These are phyloP conservation scores for Cryptocephalus primarius DNA, from an alignment of 2,888 invertebrate species.

Conservation along the genomic window DNA sequence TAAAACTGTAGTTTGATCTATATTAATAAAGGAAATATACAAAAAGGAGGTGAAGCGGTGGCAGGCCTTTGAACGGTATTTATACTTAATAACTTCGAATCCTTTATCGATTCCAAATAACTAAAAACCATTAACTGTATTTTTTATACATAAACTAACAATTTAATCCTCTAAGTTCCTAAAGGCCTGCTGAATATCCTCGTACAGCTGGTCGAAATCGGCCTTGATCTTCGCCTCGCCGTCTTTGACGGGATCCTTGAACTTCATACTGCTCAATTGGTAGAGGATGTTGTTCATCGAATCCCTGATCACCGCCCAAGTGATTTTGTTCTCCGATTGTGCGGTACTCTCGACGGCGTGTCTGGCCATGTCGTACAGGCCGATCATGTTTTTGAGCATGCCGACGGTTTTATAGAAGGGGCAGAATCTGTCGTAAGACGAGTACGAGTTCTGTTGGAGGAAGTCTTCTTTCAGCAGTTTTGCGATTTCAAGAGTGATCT, in stretches of 20 bases:
- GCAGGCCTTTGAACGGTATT: too few species aligned
- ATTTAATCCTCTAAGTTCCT: slow-evolving; percentile 64
- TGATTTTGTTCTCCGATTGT: slow-evolving; percentile 97
- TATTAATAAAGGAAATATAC: too few species aligned
- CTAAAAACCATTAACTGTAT: too few species aligned
- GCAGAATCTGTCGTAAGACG: slow-evolving; percentile 92
- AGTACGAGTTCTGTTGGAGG: slow-evolving; percentile 98
- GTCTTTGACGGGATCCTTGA: slow-evolving; percentile 98
- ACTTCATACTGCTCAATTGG: slow-evolving; percentile 98
- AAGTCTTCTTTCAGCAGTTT: slow-evolving; percentile 98
- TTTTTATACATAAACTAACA: not conserved
- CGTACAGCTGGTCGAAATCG: slow-evolving; percentile 92
- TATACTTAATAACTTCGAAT: too few species aligned
- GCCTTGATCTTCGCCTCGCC: slow-evolving; percentile 95
- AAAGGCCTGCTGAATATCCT: slow-evolving; percentile 95
- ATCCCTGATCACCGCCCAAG: slow-evolving; percentile 96
- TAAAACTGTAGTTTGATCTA: too few species aligned
- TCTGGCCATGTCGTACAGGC: slow-evolving; percentile 96
- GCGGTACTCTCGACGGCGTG: slow-evolving; percentile 98
- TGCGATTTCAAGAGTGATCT: slow-evolving; percentile 98
- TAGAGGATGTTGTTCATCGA: slow-evolving; percentile 94
- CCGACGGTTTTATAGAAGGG: slow-evolving; percentile 99
- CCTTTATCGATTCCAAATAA: too few species aligned
- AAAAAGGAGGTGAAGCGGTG: too few species aligned
- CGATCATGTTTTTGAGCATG: slow-evolving; percentile 96